phyloP scores from a whole-genome alignment of 1,140 invertebrate species.

The Monomorium pharaonis region DNA sequence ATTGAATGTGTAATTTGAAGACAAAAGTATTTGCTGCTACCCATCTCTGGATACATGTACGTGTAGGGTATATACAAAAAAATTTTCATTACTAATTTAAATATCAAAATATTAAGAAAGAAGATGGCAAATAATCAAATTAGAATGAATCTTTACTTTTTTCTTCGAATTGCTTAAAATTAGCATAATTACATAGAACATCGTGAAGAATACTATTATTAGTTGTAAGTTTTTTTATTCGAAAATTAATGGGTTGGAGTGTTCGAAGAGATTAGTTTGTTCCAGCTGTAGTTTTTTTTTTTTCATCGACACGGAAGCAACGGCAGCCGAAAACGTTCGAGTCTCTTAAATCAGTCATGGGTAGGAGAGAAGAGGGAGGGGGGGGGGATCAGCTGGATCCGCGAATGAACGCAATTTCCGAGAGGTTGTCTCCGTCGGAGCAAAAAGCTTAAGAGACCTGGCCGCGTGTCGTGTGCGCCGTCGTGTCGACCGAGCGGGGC shows the following conservation, averaged over 20 bases:
- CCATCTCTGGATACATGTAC: too few species aligned
- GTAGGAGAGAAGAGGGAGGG: too few species aligned
- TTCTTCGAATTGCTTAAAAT: background rate
- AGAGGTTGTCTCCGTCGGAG: background rate
- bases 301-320: background rate
- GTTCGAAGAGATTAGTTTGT: background rate
- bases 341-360: conserved; percentile 29
- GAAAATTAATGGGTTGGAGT: background rate
- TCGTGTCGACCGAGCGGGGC: background rate
- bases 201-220: background rate
- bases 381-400: conserved; percentile 20
- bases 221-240: background rate
- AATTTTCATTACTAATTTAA: too few species aligned
- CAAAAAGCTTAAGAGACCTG: conserved; percentile 47
- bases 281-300: conserved; percentile 10
- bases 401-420: conserved; percentile 47
- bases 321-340: conserved; percentile 9
- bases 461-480: conserved; percentile 42
- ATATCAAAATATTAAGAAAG: too few species aligned
- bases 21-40: too few species aligned
- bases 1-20: too few species aligned
- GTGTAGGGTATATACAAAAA: too few species aligned
- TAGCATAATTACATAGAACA: background rate
- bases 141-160: background rate
- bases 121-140: background rate